These are phyloP conservation scores for Epinephelus moara DNA, from an alignment of 2,113 vertebrate genomes.

Conservation along the genomic window DNA sequence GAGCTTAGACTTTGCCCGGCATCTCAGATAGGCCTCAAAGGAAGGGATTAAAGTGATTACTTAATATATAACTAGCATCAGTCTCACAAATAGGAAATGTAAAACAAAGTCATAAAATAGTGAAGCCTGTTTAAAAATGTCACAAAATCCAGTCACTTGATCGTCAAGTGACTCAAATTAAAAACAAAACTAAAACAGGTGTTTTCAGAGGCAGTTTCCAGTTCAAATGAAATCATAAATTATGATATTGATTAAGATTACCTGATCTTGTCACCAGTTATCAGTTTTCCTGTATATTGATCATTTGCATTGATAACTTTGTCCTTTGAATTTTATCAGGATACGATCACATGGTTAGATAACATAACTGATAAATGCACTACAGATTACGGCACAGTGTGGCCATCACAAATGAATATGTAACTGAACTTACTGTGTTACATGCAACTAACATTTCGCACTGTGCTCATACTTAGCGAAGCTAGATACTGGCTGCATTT, in stretches of 20 bases:
- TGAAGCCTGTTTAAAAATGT: not conserved
- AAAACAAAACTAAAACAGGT: not conserved
- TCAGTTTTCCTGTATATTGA: not conserved
- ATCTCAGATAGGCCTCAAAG: not conserved
- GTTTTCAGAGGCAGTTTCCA: not conserved
- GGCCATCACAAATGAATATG: not conserved
- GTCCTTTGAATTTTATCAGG: not conserved
- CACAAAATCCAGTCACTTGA: not conserved
- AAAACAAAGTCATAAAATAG: not conserved
- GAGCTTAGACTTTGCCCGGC: constrained; percentile 56
- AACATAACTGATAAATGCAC: not conserved
- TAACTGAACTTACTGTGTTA: not conserved
- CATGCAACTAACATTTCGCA: not conserved
- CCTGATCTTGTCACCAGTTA: not conserved
- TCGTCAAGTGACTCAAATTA: not conserved
- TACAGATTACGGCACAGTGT: not conserved
- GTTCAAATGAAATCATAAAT: not conserved
- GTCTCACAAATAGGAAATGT: not conserved
- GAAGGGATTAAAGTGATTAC: constrained; percentile 26
- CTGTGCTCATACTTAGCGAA: not conserved
- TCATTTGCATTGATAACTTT: not conserved
- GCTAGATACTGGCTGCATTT: not conserved
- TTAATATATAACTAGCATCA: constrained; percentile 26
- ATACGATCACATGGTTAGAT: not conserved
- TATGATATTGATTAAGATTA: not conserved